Conservation (phyloP, 64 coral and sea anemone species). For the Anthopleura sola region DNA sequence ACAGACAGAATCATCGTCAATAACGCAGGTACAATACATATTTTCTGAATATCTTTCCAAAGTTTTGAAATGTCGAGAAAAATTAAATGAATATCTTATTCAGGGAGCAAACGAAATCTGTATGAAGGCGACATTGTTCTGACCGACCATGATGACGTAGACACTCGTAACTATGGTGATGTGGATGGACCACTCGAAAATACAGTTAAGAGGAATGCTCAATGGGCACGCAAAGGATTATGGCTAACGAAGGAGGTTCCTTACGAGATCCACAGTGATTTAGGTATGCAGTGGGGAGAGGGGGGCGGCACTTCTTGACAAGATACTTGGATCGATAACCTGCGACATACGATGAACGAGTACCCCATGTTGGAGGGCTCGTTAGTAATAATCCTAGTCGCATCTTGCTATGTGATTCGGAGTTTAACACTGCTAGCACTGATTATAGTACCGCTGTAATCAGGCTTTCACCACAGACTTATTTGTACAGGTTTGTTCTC, state of each 20-base stretch:
- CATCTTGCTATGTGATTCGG: no score
- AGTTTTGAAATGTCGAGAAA: background rate
- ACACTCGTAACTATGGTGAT: background rate
- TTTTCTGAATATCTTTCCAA: no score
- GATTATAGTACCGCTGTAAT: no score
- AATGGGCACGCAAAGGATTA: constrained; percentile 11
- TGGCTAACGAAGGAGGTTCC: constrained; percentile 47
- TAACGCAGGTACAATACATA: background rate
- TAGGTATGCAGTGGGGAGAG: background rate
- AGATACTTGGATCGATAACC: background rate
- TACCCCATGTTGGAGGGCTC: no score
- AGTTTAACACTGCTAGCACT: no score
- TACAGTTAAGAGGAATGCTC: constrained; percentile 48
- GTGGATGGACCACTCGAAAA: constrained; percentile 8
- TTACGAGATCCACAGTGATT: constrained; percentile 29
- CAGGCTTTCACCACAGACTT: no score
- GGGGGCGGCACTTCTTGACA: background rate
- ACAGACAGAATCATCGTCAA: constrained; percentile 9
- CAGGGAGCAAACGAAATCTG: background rate
- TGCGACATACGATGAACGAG: no score
- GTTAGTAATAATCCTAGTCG: no score
- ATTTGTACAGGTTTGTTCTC: no score
- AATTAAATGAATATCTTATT: background rate
- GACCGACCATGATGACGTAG: background rate
- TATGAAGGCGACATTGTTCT: constrained; percentile 56